These are phyloP conservation scores for Entomobrya proxima DNA, from an alignment of 2,888 invertebrate genomes.

Conservation along the genomic window DNA sequence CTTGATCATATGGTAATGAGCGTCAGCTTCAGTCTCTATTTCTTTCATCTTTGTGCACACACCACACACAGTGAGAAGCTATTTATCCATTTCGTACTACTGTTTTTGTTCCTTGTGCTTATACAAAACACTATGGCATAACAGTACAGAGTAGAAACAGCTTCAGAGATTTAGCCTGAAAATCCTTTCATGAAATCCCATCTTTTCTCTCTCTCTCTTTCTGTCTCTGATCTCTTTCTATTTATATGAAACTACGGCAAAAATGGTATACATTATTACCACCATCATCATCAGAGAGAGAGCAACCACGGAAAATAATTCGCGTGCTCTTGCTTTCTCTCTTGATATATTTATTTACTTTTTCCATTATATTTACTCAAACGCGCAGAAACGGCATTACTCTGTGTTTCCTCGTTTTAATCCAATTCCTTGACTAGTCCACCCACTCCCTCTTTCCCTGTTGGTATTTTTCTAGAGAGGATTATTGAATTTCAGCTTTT, in stretches of 20 bases:
- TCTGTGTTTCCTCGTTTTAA: slow-evolving; percentile 15
- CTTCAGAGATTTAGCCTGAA: slow-evolving; percentile 27
- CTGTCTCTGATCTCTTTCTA: no score
- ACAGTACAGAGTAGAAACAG: background rate
- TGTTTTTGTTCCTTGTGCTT: background rate
- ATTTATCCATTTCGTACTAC: slow-evolving; percentile 11
- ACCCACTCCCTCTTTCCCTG: background rate
- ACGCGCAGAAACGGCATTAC: slow-evolving; percentile 18
- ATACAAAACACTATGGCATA: no score
- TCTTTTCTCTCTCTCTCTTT: background rate
- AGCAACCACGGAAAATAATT: no score
- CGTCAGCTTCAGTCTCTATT: background rate
- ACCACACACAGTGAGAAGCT: background rate
- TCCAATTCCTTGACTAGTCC: slow-evolving; percentile 27
- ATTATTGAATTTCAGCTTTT: slow-evolving; percentile 52
- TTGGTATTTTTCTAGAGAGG: slow-evolving; percentile 24
- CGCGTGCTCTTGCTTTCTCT: no score
- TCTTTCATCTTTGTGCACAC: background rate
- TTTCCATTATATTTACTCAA: no score
- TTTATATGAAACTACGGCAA: background rate
- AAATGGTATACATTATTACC: background rate
- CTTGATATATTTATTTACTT: no score
- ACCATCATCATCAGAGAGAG: background rate
- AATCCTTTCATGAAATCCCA: slow-evolving; percentile 38
- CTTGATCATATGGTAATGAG: slow-evolving; percentile 45